Base-by-base conservation (phyloP, 2,888 invertebrate genomes). In the Hydriomena furcata region DNA sequence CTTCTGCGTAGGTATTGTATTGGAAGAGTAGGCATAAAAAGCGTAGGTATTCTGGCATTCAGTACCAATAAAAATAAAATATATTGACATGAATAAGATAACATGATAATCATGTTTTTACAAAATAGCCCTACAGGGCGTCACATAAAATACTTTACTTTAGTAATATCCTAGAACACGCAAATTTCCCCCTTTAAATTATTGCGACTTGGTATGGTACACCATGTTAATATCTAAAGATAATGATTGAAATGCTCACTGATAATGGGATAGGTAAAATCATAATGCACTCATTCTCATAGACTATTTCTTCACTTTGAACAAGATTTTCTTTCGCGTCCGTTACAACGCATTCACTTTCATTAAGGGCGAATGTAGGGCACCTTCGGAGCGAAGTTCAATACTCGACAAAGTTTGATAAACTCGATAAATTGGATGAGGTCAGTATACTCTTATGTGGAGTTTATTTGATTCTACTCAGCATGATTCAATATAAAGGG, bases 331-430 rank as follows among this genome's bases (percentile, higher is more conserved):
- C 37, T 43, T 37, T 28, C 10, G 17, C 21, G 11, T 47, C 10
- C 13, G 23, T 34, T 47, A 32, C 37, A 34, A 38, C 30, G 32
- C 46, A n/a, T 46, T 58, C 52, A 61, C 58, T 58, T 61, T 61
- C 56, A 50, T 48, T 38, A 47, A 51, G 56, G 56, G 54, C 50
- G 23, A 40, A 52, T 54, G 35, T 52, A 56, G 56, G 58, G 52
- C 60, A 58, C 56, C 58, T 58, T 56, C 28, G 43, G 32, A 52
- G 50, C 46, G 34, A 36, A 52, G 60, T 56, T 61, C 60, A 56
- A 56, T 40, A 50, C 43, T 41, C 54, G 37, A 32, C 27, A 42
- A 40, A 55, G 51, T 49, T 58, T 52, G 52, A 53, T 56, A 57
- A 52, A 54, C 56, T 52, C 42, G 21, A 38, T 35, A 49, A 42